These are phyloP conservation scores for Mantis religiosa DNA, from an alignment of 2,888 invertebrate genomes.

Conservation along the genomic window DNA sequence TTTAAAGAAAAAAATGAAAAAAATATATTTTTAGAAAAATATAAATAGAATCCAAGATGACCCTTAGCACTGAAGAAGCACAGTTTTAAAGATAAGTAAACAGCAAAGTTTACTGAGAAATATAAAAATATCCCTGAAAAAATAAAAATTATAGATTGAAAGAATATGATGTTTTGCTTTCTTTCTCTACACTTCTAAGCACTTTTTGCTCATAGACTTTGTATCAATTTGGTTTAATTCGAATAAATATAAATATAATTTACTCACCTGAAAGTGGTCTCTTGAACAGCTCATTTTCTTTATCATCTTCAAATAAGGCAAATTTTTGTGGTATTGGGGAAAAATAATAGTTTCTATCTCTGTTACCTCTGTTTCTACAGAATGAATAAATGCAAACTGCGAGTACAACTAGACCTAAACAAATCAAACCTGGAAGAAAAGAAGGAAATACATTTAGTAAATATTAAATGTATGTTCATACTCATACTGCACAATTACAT, in stretches of 20 bases:
- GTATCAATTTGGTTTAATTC: no score
- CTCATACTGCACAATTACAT: neutral
- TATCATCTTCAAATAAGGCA: constrained; percentile 48
- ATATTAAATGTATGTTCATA: neutral
- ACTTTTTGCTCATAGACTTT: no score
- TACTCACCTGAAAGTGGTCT: constrained; percentile 35
- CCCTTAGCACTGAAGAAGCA: no score
- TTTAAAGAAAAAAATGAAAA: no score
- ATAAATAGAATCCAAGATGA: no score
- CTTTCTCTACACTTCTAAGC: no score
- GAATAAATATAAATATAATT: constrained; percentile 44
- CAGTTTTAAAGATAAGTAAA: no score
- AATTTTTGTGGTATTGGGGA: constrained; percentile 54
- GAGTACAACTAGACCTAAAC: constrained; percentile 46
- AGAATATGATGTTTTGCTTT: no score
- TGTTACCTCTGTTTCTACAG: constrained; percentile 46
- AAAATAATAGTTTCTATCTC: constrained; percentile 50
- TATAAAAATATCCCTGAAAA: no score
- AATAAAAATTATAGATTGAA: no score
- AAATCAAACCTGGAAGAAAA: neutral
- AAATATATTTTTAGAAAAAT: no score
- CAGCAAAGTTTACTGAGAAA: no score
- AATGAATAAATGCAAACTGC: constrained; percentile 55
- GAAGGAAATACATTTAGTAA: neutral
- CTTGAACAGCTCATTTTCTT: constrained; percentile 39